Evolutionary conservation across 2,888 invertebrate species (phyloP).

Genomic region (Pyrrhosoma nymphula): DNA sequence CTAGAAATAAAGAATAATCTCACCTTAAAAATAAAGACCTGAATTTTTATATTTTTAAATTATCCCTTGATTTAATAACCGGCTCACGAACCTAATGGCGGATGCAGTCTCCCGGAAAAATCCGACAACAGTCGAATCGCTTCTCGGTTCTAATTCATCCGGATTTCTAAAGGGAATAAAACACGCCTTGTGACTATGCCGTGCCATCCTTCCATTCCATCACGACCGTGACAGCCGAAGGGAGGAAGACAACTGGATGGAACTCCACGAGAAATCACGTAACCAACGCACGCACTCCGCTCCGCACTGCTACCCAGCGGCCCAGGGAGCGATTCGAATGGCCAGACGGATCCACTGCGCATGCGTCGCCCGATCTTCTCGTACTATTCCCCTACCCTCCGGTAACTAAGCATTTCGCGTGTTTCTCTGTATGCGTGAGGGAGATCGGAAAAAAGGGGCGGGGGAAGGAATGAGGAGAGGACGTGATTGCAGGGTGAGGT

Average conservation of each 20-base stretch:
- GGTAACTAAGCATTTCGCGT: background rate
- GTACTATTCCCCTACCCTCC: background rate
- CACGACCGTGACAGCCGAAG: background rate
- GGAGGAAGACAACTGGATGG: no score
- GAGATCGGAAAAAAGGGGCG: background rate
- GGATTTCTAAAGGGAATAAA: no score
- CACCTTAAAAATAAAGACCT: no score
- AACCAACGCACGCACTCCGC: constrained; percentile 22
- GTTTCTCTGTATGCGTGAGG: background rate
- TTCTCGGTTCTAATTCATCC: no score
- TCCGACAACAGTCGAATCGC: no score
- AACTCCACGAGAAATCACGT: constrained; percentile 6
- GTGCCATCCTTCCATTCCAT: constrained; percentile 15
- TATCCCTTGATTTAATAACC: no score
- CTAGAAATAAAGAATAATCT: no score
- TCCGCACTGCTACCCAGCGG: no score
- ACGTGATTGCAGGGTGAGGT: background rate
- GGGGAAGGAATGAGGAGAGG: background rate
- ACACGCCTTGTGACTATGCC: background rate
- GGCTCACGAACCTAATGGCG: no score
- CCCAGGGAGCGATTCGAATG: no score
- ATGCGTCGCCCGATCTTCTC: background rate
- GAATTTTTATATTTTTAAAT: no score
- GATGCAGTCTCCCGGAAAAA: no score
- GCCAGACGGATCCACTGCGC: background rate